Base-by-base conservation (phyloP, 2,888 invertebrate genomes). In the Sarcophaga carnaria region DNA sequence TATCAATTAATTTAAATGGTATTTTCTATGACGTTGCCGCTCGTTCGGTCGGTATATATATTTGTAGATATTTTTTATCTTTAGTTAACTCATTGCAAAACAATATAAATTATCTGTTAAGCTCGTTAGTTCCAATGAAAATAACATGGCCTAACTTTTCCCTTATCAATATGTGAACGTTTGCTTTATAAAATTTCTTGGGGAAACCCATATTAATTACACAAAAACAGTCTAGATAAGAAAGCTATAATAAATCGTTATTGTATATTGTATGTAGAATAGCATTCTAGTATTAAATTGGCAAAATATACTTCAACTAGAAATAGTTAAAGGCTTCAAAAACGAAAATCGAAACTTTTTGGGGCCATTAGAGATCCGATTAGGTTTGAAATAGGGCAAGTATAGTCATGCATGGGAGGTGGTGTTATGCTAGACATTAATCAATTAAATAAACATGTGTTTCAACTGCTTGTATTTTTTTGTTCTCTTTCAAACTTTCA, bases 201-300 rank as follows among this genome's bases (percentile, higher is more conserved):
- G 87, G 86, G 81, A 87, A 87, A 87, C 67, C 84, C 84, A 47
- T 67, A 64, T 67, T 87, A 79, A 79, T 82, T 76, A 82, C 71
- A 76, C 14, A 62, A 75, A 87, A 81, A 81, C 63, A 67, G 63
- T 62, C 22, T 22, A 79, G 87, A 84, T 84, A 87, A 76, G 62
- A 78, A 76, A 37, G 77, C 12, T 71, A 62, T 63, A 75, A 77
- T 66, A 71, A 70, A 67, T 74, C 49, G 72, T 66, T 69, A 62
- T 75, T 20, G 27, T 27, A 22, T 47, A 17, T 54, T 54, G 54
- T 54, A 10, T 22, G 22, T 54, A 4, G 17, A 54, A 54, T 37
- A 37, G 8, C 8, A 37, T 10, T 37, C 37, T 8, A 37, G 37
- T 37, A 37, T 37, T 37, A 37, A 37, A 37, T 37, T 37, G 37